Evolutionary conservation across 1,140 invertebrate genomes (phyloP), one percentile per base, ranked within the genome.

Genomic region (Pinna nobilis): DNA sequence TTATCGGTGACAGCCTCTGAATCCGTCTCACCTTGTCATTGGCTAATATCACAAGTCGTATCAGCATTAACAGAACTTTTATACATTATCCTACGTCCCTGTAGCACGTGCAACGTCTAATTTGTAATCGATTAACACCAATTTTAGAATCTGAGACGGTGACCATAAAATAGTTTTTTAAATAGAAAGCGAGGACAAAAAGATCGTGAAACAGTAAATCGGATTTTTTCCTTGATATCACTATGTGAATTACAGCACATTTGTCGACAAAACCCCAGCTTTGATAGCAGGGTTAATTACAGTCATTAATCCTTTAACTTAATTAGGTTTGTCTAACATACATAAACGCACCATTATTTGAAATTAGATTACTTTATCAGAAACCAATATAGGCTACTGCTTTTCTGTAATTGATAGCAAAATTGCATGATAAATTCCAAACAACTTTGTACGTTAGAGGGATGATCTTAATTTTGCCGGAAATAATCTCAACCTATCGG

Each of bases 111-210:
- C 35, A 44, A 39, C 51, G 60, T 69, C 66, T 69, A 59, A 69
- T 69, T 69, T 69, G 66, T 59, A 69, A 69, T 57, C 66, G 66
- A 69, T 69, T 59, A 69, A 59, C 66, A 55, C 66, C 66, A 69
- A 69, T 69, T 69, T 39, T 59, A 69, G 60, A 67, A 67, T 28
- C 32, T 44, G n/a, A 55, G 32, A 25, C 39, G 28, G 20, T 28
- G 55, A 57, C 53, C 66, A 69, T 69, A 69, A 69, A 69, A 69
- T 37, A 51, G 41, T 39, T 41, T 47, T 69, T 53, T 47, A 59
- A 37, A 44, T 39, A 44, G 53, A 69, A 59, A 55, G 49, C 47
- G 47, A 69, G 23, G 51, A 39, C 51, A 59, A 51, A 59, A 59
- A 47, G 39, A 41, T 23, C 41, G 33, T 37, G 66, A 37, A 35